Evolutionary conservation across 2,888 invertebrate genomes (phyloP).

Genomic region (Eupithecia dodoneata): DNA sequence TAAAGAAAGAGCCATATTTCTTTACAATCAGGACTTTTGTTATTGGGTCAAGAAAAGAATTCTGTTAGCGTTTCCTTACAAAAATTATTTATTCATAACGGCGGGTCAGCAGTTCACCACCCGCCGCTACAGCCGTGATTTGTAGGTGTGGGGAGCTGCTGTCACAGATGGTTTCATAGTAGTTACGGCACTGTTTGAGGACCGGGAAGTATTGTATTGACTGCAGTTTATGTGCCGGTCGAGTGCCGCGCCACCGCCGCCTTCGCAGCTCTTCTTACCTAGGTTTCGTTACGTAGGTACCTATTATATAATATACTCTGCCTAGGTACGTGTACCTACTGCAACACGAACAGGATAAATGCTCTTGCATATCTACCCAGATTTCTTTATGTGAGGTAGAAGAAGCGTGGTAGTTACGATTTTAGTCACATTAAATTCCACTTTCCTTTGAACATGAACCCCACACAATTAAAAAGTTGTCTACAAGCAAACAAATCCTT

Average conservation of each 20-base stretch:
- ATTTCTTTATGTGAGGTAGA: not conserved
- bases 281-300: no score
- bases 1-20: conserved; percentile 17
- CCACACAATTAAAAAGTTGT: conserved; percentile 15
- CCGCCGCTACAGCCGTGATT: conserved; percentile 29
- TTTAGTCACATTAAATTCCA: not conserved
- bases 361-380: no score
- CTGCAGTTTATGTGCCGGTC: no score
- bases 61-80: conserved; percentile 24
- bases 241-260: no score
- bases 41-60: conserved; percentile 43
- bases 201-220: not conserved
- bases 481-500: conserved; percentile 29
- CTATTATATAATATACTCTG: no score
- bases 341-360: no score
- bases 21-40: conserved; percentile 28
- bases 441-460: not conserved
- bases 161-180: not conserved
- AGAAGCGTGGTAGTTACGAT: not conserved
- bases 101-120: conserved; percentile 33
- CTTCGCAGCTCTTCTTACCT: no score
- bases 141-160: conserved; percentile 16
- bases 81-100: conserved; percentile 42
- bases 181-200: not conserved
- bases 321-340: no score